phyloP scores from a whole-genome alignment of 2,113 vertebrate genomes.

The Mesocricetus auratus region DNA sequence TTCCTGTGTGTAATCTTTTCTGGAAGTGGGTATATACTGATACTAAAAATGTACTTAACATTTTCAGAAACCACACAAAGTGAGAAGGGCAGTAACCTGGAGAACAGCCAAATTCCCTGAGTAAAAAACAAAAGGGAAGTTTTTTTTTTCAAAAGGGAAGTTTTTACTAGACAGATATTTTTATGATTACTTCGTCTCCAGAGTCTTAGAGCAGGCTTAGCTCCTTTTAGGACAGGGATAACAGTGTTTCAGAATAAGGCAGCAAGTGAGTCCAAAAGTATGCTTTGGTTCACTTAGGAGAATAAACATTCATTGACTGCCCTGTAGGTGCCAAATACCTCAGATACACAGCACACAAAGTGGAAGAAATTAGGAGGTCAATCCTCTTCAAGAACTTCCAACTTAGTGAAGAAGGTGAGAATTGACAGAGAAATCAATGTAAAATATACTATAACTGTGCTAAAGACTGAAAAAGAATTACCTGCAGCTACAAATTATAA shows the following conservation, averaged over 20 bases:
- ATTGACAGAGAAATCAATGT: background rate
- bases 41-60: slow-evolving; percentile 48
- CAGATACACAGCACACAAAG: background rate
- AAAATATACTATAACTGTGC: background rate
- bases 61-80: slow-evolving; percentile 12
- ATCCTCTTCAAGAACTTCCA: slow-evolving; percentile 28
- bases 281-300: slow-evolving; percentile 26
- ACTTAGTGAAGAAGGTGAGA: background rate
- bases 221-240: background rate
- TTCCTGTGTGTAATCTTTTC: slow-evolving; percentile 42
- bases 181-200: background rate
- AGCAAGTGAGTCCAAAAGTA: background rate
- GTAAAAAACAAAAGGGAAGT: background rate
- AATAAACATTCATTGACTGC: slow-evolving; percentile 5
- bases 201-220: background rate
- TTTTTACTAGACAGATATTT: slow-evolving; percentile 3
- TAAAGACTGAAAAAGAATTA: background rate
- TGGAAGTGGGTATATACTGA: background rate
- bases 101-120: background rate
- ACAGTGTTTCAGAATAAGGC: background rate
- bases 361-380: background rate
- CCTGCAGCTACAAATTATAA: background rate
- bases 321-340: background rate
- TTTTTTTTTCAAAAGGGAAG: slow-evolving; percentile 20
- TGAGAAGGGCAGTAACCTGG: background rate